Conservation (phyloP, 2,888 invertebrate genomes). For the Chloromyia formosa region DNA sequence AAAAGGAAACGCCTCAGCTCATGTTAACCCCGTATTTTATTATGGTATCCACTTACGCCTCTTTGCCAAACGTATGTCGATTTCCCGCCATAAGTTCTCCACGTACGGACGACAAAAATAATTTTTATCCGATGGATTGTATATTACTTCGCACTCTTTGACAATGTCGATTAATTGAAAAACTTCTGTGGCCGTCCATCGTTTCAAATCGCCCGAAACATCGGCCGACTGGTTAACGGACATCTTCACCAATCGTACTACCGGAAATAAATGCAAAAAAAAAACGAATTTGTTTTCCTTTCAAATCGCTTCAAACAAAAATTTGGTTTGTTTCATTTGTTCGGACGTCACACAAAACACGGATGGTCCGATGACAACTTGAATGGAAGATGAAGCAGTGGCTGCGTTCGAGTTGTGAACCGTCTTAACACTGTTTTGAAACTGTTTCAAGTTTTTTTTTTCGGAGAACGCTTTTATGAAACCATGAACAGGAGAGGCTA, state of each 20-base stretch:
- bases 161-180: conserved; percentile 59
- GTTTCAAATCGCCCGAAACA: neutral
- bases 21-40: too few relatives aligned
- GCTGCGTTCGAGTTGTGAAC: too few relatives aligned
- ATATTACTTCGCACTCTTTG: conserved; percentile 61
- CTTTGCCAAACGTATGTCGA: conserved; percentile 59
- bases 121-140: conserved; percentile 61
- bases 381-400: neutral
- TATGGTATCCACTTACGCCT: conserved; percentile 57
- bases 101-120: conserved; percentile 62
- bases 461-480: too few relatives aligned
- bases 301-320: conserved; percentile 34
- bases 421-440: too few relatives aligned
- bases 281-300: conserved; percentile 11
- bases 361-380: neutral
- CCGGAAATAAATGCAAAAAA: neutral
- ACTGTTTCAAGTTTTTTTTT: too few relatives aligned
- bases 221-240: conserved; percentile 3
- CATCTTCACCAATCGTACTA: neutral
- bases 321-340: conserved; percentile 19
- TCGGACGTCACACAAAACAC: conserved; percentile 13
- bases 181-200: conserved; percentile 43
- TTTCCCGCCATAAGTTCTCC: conserved; percentile 62
- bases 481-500: too few relatives aligned
- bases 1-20: too few relatives aligned